phyloP scores from a whole-genome alignment of 2,888 invertebrate genomes.

The Spisula solida region DNA sequence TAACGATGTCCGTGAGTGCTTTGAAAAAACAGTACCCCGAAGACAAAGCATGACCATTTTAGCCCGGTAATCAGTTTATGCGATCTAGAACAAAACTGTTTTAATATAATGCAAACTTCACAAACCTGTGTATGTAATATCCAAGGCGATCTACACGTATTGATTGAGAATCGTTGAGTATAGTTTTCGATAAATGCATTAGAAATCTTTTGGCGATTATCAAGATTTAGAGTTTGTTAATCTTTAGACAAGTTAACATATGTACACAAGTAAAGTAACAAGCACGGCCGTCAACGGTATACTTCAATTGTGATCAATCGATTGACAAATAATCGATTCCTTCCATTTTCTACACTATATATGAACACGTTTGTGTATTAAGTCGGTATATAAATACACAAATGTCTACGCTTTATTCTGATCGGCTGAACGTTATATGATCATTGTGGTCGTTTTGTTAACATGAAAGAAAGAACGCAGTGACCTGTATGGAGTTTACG shows the following conservation, averaged over 20 bases:
- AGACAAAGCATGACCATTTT: no score
- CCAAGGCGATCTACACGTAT: background rate
- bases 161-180: background rate
- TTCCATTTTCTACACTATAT: background rate
- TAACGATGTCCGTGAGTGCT: no score
- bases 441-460: slow-evolving; percentile 7
- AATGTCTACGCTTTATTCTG: background rate
- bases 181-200: background rate
- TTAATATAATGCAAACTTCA: background rate
- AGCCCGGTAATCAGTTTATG: no score
- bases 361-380: background rate
- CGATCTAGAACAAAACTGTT: background rate
- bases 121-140: background rate
- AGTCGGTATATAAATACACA: background rate
- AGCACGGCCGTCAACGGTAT: background rate
- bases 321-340: slow-evolving; percentile 14
- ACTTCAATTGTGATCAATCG: slow-evolving; percentile 14
- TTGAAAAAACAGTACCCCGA: no score
- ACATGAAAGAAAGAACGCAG: slow-evolving; percentile 4
- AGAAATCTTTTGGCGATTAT: background rate
- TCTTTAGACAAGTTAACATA: background rate
- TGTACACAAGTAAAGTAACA: slow-evolving; percentile 14
- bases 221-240: background rate
- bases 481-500: background rate
- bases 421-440: no score